Evolutionary conservation across 2,797 vertebrate species (phyloP).

Genomic region (Trachurus trachurus): DNA sequence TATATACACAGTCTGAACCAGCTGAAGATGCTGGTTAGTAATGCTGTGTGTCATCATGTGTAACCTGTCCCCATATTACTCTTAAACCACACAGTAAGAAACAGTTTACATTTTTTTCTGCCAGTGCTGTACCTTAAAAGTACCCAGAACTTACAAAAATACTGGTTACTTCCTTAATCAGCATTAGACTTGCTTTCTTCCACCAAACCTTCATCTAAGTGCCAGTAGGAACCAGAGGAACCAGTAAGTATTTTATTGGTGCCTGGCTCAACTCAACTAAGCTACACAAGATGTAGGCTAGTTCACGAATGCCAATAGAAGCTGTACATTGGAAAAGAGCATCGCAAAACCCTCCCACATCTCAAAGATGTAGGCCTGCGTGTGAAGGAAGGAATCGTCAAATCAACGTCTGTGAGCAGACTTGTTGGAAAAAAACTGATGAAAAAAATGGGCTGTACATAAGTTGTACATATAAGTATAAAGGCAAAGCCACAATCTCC

Average conservation of each 20-base stretch:
- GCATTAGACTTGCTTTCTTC: not conserved
- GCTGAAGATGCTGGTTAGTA: not conserved
- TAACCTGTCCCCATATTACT: not conserved
- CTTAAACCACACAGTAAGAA: not conserved
- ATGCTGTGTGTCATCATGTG: not conserved
- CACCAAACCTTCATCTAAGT: not conserved
- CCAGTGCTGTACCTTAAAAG: not conserved
- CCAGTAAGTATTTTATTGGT: not conserved
- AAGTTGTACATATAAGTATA: not conserved
- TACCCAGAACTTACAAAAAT: not conserved
- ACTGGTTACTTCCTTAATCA: not conserved
- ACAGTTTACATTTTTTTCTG: not conserved
- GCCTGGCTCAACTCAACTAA: not conserved
- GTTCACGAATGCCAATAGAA: not conserved
- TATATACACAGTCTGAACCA: not conserved
- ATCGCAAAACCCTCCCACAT: not conserved
- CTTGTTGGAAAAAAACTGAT: no score
- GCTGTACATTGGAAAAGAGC: not conserved
- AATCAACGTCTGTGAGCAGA: no score
- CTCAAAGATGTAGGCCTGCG: not conserved
- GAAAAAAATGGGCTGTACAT: no score
- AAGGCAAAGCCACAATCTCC: not conserved
- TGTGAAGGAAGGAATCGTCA: no score
- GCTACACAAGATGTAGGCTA: not conserved
- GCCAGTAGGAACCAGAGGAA: not conserved